Percentiles rank a stretch among this genome's conserved stretches.
Conservation (phyloP, 2,113 vertebrate species). For the Daboia siamensis region DNA sequence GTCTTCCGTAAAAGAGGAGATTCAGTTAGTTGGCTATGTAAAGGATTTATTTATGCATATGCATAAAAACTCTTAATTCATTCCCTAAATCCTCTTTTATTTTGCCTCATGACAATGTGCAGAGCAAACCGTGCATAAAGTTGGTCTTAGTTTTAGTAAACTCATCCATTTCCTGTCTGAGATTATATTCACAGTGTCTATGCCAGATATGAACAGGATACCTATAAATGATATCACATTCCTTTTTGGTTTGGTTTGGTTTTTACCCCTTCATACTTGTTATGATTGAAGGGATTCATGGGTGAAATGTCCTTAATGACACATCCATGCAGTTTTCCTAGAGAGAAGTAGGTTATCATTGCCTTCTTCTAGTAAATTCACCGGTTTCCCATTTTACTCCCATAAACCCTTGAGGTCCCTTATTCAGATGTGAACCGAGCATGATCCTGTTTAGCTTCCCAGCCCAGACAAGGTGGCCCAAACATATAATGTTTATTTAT, state of each 20-base stretch:
- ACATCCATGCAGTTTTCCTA: not conserved
- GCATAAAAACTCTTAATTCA: not conserved
- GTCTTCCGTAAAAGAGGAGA: not conserved
- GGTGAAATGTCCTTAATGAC: not conserved
- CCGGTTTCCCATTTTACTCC: not conserved
- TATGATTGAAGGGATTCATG: not conserved
- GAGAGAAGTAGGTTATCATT: not conserved
- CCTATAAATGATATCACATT: not conserved
- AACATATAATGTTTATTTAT: not conserved
- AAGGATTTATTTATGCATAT: not conserved
- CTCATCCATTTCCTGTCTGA: not conserved
- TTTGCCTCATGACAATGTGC: not conserved
- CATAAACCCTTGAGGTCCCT: not conserved
- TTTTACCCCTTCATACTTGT: not conserved
- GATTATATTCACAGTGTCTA: not conserved
- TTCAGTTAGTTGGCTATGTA: not conserved
- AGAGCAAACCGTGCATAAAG: not conserved
- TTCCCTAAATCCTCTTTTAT: not conserved
- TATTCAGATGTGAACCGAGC: not conserved
- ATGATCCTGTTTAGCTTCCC: not conserved
- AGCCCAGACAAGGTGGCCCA: not conserved
- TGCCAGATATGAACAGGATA: not conserved
- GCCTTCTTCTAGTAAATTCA: not conserved
- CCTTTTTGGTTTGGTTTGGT: not conserved
- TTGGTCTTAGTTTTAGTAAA: not conserved